Base-by-base conservation (phyloP, 2,797 vertebrate genomes). In the Atherinosoma microstoma region DNA sequence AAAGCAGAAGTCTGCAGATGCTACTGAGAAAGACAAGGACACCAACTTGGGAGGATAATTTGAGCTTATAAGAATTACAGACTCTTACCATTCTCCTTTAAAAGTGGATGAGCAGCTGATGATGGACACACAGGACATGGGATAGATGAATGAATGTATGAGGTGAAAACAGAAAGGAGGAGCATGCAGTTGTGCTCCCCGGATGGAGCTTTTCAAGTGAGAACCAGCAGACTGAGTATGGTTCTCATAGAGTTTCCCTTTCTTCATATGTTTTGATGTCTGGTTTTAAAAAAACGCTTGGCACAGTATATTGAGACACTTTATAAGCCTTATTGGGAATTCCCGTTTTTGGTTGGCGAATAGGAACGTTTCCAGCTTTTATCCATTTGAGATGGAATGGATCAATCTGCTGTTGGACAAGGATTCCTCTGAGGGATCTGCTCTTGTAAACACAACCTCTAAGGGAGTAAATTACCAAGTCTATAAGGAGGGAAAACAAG, bases 71-170 rank as follows among this genome's bases (percentile, higher is more conserved):
- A 76, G 35, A 73, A 72, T 56, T 68, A 72, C 64, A 70, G 81
- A 86, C 70, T 80, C 73, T 45, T 51, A 29, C 62, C 40, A 38
- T 58, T 73, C 70, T 82, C 6, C 68, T 63, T 68, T 40, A 58
- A 51, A 20, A 38, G 70, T 66, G 79, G 73, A 77, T 9, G 40
- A 59, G 79, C 71, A 65, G 73, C 64, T 29, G 49, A 53, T 38
- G 78, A 83, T 29, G 75, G 64, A 59, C 59, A 78, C 65, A 61
- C n/a, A 42, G 68, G 72, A 81, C 47, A 27, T 20, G 11, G 76
- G 82, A 89, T 87, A 73, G 58, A 74, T 86, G 89, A 90, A 90
- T 91, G 90, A 89, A 91, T 53, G 58, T 24, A 22, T 20, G 49
- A 71, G 54, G 5, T 35, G n/a, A 27, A 54, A 78, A 58, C 2